Conservation (phyloP, 2,888 invertebrate genomes). For the Endotricha flammealis region DNA sequence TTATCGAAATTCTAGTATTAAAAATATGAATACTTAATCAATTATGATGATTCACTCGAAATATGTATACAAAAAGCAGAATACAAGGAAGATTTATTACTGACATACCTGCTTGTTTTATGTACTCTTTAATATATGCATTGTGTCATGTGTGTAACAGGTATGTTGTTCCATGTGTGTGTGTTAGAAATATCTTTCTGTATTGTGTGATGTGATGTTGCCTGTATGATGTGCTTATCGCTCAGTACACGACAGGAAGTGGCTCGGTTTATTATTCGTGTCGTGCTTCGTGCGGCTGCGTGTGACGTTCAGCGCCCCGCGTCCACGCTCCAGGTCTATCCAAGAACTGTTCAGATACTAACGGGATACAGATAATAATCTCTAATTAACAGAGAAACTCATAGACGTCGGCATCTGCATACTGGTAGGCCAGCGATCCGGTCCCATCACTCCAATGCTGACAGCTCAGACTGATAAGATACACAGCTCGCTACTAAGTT, state of each 20-base stretch:
- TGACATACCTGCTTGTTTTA: too few species aligned
- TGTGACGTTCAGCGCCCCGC: constrained; percentile 36
- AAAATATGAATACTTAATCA: not conserved
- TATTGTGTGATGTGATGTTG: constrained; percentile 45
- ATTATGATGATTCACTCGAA: constrained; percentile 17
- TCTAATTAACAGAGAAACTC: constrained; percentile 52
- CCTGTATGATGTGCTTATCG: constrained; percentile 67
- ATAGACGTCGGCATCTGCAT: constrained; percentile 40
- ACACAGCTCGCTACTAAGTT: constrained; percentile 25
- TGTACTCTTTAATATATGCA: not conserved
- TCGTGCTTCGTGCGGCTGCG: constrained; percentile 69
- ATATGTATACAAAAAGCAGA: not conserved
- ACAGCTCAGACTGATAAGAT: constrained; percentile 30
- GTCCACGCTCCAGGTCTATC: constrained; percentile 55
- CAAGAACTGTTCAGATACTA: constrained; percentile 42
- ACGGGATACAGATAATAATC: constrained; percentile 60
- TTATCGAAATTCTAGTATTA: not conserved
- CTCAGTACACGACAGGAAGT: constrained; percentile 73
- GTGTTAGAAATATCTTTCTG: constrained; percentile 36
- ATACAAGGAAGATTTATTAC: too few species aligned
- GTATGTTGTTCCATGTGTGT: constrained; percentile 19
- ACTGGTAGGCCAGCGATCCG: constrained; percentile 29
- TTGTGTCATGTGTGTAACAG: constrained; percentile 13
- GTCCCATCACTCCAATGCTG: constrained; percentile 34
- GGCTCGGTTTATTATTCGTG: constrained; percentile 76